Evolutionary conservation across 2,113 vertebrate species (phyloP).

Genomic region (Hypanus sabinus): DNA sequence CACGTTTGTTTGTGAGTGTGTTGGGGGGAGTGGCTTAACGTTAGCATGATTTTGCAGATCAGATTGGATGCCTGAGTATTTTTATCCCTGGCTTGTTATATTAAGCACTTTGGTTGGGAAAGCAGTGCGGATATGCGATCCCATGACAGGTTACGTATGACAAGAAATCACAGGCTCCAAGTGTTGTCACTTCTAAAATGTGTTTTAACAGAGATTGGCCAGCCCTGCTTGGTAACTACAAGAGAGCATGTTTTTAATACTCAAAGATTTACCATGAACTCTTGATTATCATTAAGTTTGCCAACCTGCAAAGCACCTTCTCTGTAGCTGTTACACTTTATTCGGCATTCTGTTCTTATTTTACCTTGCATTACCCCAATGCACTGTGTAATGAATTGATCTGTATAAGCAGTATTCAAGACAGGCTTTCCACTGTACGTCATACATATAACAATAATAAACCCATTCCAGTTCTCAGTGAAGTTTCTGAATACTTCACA

Average conservation of each 20-base stretch:
- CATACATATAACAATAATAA: too few species aligned
- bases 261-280: neutral
- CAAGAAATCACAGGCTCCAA: neutral
- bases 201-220: neutral
- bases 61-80: constrained; percentile 14
- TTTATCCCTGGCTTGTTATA: neutral
- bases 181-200: too few species aligned
- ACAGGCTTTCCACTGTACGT: too few species aligned
- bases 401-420: too few species aligned
- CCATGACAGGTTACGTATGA: too few species aligned
- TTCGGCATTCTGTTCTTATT: too few species aligned
- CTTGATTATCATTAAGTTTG: too few species aligned
- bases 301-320: too few species aligned
- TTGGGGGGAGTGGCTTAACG: neutral
- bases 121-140: neutral
- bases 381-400: too few species aligned
- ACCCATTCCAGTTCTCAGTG: neutral
- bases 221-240: neutral
- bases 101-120: neutral
- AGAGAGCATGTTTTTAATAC: neutral
- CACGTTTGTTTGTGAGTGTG: neutral
- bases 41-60: neutral
- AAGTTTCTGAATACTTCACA: neutral
- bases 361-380: too few species aligned
- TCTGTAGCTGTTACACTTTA: too few species aligned